Percentiles rank a stretch among this genome's conserved stretches.
phyloP scores from a whole-genome alignment of 92 coral and sea anemone genomes.

The Plumapathes pennacea region DNA sequence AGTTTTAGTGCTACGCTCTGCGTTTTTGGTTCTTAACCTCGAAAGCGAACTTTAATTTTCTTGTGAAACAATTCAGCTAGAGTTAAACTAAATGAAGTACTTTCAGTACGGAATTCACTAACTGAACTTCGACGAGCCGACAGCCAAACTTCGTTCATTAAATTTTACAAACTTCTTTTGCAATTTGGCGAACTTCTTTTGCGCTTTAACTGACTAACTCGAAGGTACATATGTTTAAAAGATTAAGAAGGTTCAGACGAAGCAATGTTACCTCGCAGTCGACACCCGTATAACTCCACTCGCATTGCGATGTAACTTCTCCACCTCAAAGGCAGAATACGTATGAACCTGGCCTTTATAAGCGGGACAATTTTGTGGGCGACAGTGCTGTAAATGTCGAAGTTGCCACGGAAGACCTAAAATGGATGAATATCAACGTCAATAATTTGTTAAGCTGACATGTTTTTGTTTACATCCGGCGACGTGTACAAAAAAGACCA shows the following conservation, averaged over 20 bases:
- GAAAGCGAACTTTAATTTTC: too few relatives aligned
- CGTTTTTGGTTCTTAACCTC: too few relatives aligned
- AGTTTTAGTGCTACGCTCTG: too few relatives aligned
- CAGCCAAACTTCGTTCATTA: too few relatives aligned
- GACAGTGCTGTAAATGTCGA: conserved; percentile 61
- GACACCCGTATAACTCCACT: conserved; percentile 63
- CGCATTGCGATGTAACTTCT: conserved; percentile 54
- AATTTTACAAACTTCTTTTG: too few relatives aligned
- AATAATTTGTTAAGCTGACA: not conserved
- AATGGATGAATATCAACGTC: not conserved
- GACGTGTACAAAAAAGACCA: not conserved
- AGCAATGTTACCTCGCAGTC: conserved; percentile 30
- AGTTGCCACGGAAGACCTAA: conserved; percentile 62
- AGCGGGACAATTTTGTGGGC: conserved; percentile 42
- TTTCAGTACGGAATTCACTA: too few relatives aligned
- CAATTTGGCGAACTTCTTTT: not conserved
- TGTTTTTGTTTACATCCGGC: not conserved
- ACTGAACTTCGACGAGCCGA: too few relatives aligned
- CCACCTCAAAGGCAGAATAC: conserved; percentile 60
- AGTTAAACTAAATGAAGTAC: too few relatives aligned
- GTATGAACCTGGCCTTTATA: conserved; percentile 53
- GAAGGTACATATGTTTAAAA: too few relatives aligned
- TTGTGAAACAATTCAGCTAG: too few relatives aligned
- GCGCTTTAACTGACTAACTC: too few relatives aligned
- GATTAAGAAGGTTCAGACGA: too few relatives aligned